phyloP scores from a whole-genome alignment of 2,797 vertebrate species.

The Gymnothorax reevesii region DNA sequence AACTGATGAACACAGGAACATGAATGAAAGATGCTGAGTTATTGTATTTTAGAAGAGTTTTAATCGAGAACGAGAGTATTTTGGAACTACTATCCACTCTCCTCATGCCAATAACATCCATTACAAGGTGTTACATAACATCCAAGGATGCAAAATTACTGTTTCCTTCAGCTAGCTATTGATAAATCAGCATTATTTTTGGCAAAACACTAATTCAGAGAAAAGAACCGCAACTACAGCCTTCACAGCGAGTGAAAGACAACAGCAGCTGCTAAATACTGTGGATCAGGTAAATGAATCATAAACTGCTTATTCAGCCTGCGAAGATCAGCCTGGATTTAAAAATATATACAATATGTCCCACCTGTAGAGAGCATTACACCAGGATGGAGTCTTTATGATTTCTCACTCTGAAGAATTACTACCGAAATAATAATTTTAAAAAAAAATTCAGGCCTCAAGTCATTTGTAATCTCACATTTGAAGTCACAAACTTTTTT shows the following conservation, averaged over 20 bases:
- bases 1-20: background rate
- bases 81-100: background rate
- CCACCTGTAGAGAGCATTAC: conserved; percentile 25
- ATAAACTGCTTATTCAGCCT: conserved; percentile 44
- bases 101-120: conserved; percentile 1
- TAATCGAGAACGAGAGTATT: background rate
- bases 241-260: conserved; percentile 17
- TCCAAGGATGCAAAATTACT: conserved; percentile 16
- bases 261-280: conserved; percentile 27
- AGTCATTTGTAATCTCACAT: conserved; percentile 51
- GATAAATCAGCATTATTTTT: conserved; percentile 29
- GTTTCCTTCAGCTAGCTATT: conserved; percentile 5
- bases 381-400: background rate
- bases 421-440: too few relatives aligned
- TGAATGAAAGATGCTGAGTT: background rate
- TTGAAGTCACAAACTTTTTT: conserved; percentile 42
- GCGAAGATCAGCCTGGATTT: conserved; percentile 49
- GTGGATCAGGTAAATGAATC: conserved; percentile 40
- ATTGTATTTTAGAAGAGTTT: background rate
- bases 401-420: background rate
- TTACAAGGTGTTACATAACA: background rate
- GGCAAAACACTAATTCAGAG: conserved; percentile 24
- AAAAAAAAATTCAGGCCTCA: conserved; percentile 52
- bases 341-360: conserved; percentile 47
- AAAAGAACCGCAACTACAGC: background rate